A percentile compares a stretch with the other conserved stretches of the same genome.
Conservation (phyloP, 23 tunicate species). For the Ascidia mentula region DNA sequence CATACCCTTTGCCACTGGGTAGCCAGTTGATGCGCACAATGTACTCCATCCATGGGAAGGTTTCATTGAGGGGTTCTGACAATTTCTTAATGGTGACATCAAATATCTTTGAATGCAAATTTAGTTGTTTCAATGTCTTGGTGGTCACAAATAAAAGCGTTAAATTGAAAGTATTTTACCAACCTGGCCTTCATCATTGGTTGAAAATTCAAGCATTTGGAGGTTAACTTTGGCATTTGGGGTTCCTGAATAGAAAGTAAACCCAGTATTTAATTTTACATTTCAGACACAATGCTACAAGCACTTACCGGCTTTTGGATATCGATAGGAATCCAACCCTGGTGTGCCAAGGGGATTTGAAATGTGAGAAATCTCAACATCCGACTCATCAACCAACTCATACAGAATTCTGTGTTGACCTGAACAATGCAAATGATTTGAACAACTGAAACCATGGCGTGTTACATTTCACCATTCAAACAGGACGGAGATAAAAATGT, state of each 20-base stretch:
- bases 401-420: slow-evolving; percentile 78
- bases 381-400: slow-evolving; percentile 88
- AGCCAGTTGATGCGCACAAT: slow-evolving; percentile 84
- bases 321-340: slow-evolving; percentile 58
- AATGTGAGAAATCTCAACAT: slow-evolving; percentile 65
- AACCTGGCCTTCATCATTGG: slow-evolving; percentile 62
- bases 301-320: slow-evolving; percentile 78
- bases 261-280: background rate
- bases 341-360: slow-evolving; percentile 67
- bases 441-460: no score
- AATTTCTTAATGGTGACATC: slow-evolving; percentile 51
- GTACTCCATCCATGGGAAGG: slow-evolving; percentile 90
- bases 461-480: no score
- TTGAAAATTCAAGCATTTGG: slow-evolving; percentile 54
- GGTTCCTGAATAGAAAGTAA: slow-evolving; percentile 40
- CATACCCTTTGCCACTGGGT: slow-evolving; percentile 88
- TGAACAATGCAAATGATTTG: slow-evolving; percentile 5
- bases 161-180: no score
- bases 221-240: slow-evolving; percentile 56
- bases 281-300: background rate
- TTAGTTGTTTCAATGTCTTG: background rate
- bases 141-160: no score
- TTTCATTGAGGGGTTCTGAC: slow-evolving; percentile 34
- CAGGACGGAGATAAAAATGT: no score
- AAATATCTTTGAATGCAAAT: background rate